A percentile compares a stretch with the other conserved stretches of the same genome.
Evolutionary conservation across 2,113 vertebrate genomes (phyloP).

Genomic region (Lepus americanus): DNA sequence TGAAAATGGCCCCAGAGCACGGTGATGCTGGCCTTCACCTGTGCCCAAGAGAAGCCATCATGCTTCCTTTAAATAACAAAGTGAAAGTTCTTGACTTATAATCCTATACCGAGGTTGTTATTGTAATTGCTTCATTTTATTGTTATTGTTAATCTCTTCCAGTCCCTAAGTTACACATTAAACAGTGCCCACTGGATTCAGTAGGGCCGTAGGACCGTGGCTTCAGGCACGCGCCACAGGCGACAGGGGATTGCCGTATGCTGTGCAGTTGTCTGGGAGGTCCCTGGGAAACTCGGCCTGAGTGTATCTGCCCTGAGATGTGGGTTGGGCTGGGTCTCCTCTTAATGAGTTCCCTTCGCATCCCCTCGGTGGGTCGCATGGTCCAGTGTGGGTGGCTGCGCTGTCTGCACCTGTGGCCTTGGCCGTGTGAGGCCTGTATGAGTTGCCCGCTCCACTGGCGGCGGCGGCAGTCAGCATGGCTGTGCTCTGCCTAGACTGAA

Average conservation of each 20-base stretch:
- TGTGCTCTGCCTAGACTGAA: neutral
- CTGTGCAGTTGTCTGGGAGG: neutral
- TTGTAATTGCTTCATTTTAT: too few relatives aligned
- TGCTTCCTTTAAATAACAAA: too few relatives aligned
- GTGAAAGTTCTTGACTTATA: too few relatives aligned
- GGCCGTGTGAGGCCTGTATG: neutral
- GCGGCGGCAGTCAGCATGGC: neutral
- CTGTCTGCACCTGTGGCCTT: fast-evolving
- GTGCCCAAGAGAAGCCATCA: too few relatives aligned
- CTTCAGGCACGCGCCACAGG: too few relatives aligned
- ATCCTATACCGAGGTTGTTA: too few relatives aligned
- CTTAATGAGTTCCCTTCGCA: neutral
- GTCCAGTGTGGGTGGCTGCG: fast-evolving
- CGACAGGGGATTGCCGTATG: neutral
- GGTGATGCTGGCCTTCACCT: too few relatives aligned
- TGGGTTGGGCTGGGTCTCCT: neutral
- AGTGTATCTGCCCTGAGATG: fast-evolving
- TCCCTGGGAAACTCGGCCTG: neutral
- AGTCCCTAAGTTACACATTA: too few relatives aligned
- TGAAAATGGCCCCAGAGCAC: too few relatives aligned
- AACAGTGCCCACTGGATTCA: too few relatives aligned
- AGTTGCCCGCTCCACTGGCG: fast-evolving
- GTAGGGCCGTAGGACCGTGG: too few relatives aligned
- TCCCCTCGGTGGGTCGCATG: fast-evolving
- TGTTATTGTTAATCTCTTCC: too few relatives aligned